phyloP scores from a whole-genome alignment of 2,797 vertebrate genomes.

The Epinephelus malabaricus region DNA sequence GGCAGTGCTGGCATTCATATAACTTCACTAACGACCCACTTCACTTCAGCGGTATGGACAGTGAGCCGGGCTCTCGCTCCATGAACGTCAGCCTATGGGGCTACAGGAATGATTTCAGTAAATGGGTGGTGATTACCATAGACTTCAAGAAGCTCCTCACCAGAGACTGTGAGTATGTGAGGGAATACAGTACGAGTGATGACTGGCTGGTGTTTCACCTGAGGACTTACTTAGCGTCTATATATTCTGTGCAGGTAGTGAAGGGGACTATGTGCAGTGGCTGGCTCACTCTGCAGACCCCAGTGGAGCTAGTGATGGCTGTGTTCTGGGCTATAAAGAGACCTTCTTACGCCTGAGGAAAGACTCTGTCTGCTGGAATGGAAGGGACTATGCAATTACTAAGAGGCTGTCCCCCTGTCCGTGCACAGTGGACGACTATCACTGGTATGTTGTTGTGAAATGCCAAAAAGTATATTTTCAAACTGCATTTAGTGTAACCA shows the following conservation, averaged over 20 bases:
- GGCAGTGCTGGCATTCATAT: constrained; percentile 93
- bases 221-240: neutral
- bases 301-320: constrained; percentile 88
- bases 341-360: constrained; percentile 88
- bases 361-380: constrained; percentile 79
- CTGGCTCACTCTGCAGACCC: constrained; percentile 92
- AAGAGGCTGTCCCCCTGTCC: constrained; percentile 88
- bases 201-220: neutral
- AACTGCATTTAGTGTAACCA: neutral
- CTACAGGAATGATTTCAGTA: constrained; percentile 86
- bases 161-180: constrained; percentile 89
- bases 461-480: constrained; percentile 1
- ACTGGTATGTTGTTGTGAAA: constrained; percentile 86
- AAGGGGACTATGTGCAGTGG: constrained; percentile 92
- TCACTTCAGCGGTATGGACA: constrained; percentile 93
- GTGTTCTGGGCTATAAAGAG: constrained; percentile 94
- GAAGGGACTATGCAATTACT: constrained; percentile 75
- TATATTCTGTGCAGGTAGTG: constrained; percentile 82
- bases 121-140: constrained; percentile 94
- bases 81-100: constrained; percentile 97
- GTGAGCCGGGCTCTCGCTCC: constrained; percentile 93
- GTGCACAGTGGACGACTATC: constrained; percentile 92
- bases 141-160: constrained; percentile 91
- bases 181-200: neutral
- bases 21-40: constrained; percentile 89